Percentiles rank a stretch among this genome's conserved stretches.
Evolutionary conservation across 2,113 vertebrate genomes (phyloP).

Genomic region (Thryonomys swinderianus): DNA sequence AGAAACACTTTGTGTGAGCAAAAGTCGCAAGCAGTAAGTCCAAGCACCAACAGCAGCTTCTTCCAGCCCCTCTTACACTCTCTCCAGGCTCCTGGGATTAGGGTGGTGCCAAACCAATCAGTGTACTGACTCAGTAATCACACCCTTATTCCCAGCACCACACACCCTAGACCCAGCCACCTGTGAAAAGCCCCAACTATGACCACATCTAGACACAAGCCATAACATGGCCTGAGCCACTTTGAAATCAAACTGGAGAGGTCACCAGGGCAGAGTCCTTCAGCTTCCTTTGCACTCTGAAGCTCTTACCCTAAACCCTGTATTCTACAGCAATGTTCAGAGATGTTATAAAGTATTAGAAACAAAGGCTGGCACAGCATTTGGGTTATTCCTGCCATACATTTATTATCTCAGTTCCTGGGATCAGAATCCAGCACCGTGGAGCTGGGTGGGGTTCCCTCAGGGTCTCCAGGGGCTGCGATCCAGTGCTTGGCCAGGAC

Average conservation of each 20-base stretch:
- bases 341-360: neutral
- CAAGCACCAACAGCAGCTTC: neutral
- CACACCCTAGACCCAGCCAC: neutral
- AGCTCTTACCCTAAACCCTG: neutral
- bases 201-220: neutral
- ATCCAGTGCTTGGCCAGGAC: neutral
- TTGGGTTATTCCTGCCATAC: neutral
- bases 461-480: neutral
- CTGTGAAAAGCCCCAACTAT: neutral
- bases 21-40: neutral
- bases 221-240: neutral
- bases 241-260: neutral
- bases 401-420: neutral
- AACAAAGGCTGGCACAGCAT: neutral
- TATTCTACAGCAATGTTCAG: neutral
- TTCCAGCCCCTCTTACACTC: neutral
- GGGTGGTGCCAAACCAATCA: neutral
- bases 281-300: neutral
- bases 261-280: no score
- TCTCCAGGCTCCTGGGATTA: neutral
- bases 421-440: neutral
- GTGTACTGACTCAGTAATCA: neutral
- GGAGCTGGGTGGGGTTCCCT: neutral
- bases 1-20: neutral
- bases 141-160: neutral